phyloP scores from a whole-genome alignment of 2,888 invertebrate species.

The Lepidocyrtinus sp. region DNA sequence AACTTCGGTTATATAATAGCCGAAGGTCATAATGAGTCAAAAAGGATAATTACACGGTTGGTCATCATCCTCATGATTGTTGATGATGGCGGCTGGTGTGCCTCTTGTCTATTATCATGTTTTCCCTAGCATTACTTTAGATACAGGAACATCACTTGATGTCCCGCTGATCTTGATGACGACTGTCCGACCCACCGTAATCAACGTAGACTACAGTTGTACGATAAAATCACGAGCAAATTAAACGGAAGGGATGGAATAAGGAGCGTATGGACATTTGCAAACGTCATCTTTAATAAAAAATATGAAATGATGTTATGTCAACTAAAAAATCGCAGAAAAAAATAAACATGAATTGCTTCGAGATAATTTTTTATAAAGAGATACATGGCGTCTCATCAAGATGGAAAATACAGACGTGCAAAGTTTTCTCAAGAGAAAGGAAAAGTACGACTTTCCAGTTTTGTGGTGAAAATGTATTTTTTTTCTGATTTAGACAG shows the following conservation, averaged over 20 bases:
- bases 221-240: not conserved
- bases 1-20: slow-evolving; percentile 40
- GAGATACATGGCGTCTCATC: not conserved
- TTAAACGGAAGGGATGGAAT: not conserved
- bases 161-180: not conserved
- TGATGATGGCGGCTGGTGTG: slow-evolving; percentile 49
- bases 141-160: not conserved
- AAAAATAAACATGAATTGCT: too few species aligned
- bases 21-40: slow-evolving; percentile 57
- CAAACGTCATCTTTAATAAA: not conserved
- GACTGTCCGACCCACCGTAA: slow-evolving; percentile 32
- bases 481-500: too few species aligned
- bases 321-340: not conserved
- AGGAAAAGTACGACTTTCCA: slow-evolving; percentile 2
- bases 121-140: not conserved
- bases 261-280: not conserved
- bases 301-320: not conserved
- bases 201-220: not conserved
- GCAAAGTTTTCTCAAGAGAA: slow-evolving; percentile 28
- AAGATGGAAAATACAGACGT: not conserved
- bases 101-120: slow-evolving; percentile 17
- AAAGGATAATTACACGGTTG: slow-evolving; percentile 59
- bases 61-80: slow-evolving; percentile 46
- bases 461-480: too few species aligned
- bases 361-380: not conserved